These are phyloP conservation scores for Drosophila nigricruria DNA, from an alignment of 2,888 invertebrate genomes.

Conservation along the genomic window DNA sequence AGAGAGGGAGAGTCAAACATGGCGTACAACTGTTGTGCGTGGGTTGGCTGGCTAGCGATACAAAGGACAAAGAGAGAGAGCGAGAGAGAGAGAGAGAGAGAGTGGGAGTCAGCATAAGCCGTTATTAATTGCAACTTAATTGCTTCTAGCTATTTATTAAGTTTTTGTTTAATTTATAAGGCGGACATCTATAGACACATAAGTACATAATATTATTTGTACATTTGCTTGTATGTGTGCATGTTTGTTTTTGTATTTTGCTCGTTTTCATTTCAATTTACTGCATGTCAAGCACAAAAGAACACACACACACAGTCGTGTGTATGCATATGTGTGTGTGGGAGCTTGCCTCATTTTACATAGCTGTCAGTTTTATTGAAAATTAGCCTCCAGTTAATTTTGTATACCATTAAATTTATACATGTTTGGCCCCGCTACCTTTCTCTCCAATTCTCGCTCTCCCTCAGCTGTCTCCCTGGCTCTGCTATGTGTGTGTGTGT, in stretches of 20 bases:
- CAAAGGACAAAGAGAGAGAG: slow-evolving; percentile 32
- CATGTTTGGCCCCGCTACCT: slow-evolving; percentile 38
- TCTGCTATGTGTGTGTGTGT: neutral
- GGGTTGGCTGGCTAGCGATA: slow-evolving; percentile 25
- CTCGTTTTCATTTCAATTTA: slow-evolving; percentile 64
- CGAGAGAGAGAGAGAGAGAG: neutral
- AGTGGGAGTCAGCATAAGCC: slow-evolving; percentile 34
- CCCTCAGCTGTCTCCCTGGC: neutral
- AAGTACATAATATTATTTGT: slow-evolving; percentile 33
- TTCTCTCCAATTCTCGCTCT: slow-evolving; percentile 5
- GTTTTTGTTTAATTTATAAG: slow-evolving; percentile 80
- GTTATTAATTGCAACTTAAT: slow-evolving; percentile 78
- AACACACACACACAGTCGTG: slow-evolving; percentile 29
- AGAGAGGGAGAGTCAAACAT: slow-evolving; percentile 8
- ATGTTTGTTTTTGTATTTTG: slow-evolving; percentile 53
- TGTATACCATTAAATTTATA: slow-evolving; percentile 76
- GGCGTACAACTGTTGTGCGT: slow-evolving; percentile 28
- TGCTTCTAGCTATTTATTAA: slow-evolving; percentile 75
- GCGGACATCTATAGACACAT: slow-evolving; percentile 39
- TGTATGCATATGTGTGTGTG: slow-evolving; percentile 35
- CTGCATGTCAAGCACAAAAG: slow-evolving; percentile 62
- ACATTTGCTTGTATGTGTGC: slow-evolving; percentile 11
- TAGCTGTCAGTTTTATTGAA: slow-evolving; percentile 80
- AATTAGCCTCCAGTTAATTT: slow-evolving; percentile 80
- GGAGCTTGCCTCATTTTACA: slow-evolving; percentile 56